Base-by-base conservation (phyloP, 2,888 invertebrate genomes). In the Furcula furcula region DNA sequence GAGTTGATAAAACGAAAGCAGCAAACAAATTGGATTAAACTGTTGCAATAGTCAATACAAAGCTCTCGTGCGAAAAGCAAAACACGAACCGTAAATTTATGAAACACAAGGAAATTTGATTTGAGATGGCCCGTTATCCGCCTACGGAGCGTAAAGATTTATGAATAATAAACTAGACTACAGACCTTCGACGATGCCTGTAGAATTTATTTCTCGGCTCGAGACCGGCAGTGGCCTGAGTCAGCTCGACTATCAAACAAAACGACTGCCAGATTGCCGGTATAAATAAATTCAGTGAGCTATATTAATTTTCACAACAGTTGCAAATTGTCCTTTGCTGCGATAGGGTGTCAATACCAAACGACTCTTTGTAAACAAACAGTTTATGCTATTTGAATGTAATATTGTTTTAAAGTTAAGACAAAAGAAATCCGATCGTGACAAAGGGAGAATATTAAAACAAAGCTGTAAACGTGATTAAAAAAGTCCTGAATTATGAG, bases 131-230 rank as follows among this genome's bases (percentile, higher is more conserved):
- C 46, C 15, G 54, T 45, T 57, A 57, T 54, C 40, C 49, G 40
- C 45, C 49, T 48, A 57, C 49, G 31, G 34, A 48, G 42, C 40
- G 38, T 54, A 40, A 53, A 57, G 54, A 57, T 57, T 57, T 54
- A 54, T 54, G 58, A 57, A 57, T 57, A 54, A 57, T 57, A 54
- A 57, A 57, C 50, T 34, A 46, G 35, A 40, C 40, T 46, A 42
- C 57, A 56, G 36, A 58, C 50, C 50, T 55, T 54, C 36, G 46
- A 30, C 37, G 37, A 29, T 37, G 29, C 37, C 36, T 14, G 34
- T 39, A 43, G 31, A 54, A 46, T 55, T 57, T 57, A 55, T 57
- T 54, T 43, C 50, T 31, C 38, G 38, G 34, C 34, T 52, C 39
- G 40, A 45, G 41, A 40, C 40, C 49, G 35, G 49, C 38, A 45